Conservation (phyloP, 2,888 invertebrate species). For the Tinea trinotella region DNA sequence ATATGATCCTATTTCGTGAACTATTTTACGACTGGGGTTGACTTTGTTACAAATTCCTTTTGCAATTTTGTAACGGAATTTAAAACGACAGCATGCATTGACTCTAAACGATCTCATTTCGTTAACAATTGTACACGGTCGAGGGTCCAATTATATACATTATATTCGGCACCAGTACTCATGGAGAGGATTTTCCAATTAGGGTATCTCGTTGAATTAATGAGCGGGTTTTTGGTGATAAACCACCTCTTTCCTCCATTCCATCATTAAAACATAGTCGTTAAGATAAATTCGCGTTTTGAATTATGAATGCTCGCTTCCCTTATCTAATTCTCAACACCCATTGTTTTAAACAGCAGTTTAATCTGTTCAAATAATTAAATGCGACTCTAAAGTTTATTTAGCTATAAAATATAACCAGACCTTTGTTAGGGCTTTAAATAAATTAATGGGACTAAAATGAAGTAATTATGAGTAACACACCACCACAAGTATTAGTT, state of each 20-base stretch:
- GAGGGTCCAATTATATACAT: conserved; percentile 52
- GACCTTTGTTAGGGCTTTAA: too few species aligned
- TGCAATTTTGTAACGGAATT: conserved; percentile 8
- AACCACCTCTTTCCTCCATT: conserved; percentile 40
- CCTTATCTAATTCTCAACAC: conserved; percentile 26
- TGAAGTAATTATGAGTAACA: too few species aligned
- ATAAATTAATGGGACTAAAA: too few species aligned
- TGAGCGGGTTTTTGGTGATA: conserved; percentile 39
- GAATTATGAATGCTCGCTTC: conserved; percentile 27
- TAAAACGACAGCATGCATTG: conserved; percentile 25
- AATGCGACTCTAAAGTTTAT: conserved; percentile 3
- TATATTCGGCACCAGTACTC: conserved; percentile 35
- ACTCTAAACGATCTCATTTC: conserved; percentile 39
- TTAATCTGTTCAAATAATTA: conserved; percentile 12
- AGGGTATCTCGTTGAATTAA: conserved; percentile 49
- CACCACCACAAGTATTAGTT: too few species aligned
- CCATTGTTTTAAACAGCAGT: conserved; percentile 12
- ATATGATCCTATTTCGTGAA: not conserved
- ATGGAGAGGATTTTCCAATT: conserved; percentile 55
- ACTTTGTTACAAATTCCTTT: conserved; percentile 13
- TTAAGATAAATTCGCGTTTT: conserved; percentile 29
- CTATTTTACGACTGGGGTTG: conserved; percentile 3
- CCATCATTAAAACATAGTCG: conserved; percentile 32
- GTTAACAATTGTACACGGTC: conserved; percentile 39
- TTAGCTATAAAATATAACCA: not conserved